These are phyloP conservation scores for Centropyge bicolor DNA, from an alignment of 2,797 vertebrate species.

Conservation along the genomic window DNA sequence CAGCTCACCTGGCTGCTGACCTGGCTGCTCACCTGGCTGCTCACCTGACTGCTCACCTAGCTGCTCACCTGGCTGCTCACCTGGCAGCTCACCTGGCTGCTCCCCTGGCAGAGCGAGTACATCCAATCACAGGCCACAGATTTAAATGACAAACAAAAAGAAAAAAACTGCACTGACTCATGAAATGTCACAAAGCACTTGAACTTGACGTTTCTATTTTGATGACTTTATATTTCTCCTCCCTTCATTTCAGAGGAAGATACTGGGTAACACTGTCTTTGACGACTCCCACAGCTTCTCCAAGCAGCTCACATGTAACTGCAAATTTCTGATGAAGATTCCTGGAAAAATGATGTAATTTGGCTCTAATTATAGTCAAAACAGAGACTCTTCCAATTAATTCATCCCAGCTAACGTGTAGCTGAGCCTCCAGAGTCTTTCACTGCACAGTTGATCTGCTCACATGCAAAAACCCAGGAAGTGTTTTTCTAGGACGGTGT, in stretches of 20 bases:
- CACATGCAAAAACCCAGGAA: not conserved
- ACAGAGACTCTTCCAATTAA: conserved; percentile 16
- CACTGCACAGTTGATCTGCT: not conserved
- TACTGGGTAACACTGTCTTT: too few relatives aligned
- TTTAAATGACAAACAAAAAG: not conserved
- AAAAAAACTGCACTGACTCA: not conserved
- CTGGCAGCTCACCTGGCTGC: too few relatives aligned
- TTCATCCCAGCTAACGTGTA: conserved; percentile 26
- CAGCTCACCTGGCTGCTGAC: too few relatives aligned
- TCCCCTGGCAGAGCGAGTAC: too few relatives aligned
- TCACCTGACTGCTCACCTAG: too few relatives aligned
- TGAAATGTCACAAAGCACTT: not conserved
- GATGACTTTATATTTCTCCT: not conserved
- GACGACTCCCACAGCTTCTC: not conserved
- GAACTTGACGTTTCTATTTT: not conserved
- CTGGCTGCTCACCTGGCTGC: too few relatives aligned
- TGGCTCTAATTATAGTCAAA: conserved; percentile 36
- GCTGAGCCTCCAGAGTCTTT: conserved; percentile 6
- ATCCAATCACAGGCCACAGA: too few relatives aligned
- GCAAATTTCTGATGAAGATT: conserved; percentile 8
- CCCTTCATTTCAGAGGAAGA: not conserved
- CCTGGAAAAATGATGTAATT: conserved; percentile 21
- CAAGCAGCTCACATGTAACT: not conserved
- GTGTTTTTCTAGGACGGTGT: too few relatives aligned
- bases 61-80: too few relatives aligned